Percentiles rank a stretch among this genome's conserved stretches.
phyloP scores from a whole-genome alignment of 2,113 vertebrate genomes.

The Paramormyrops kingsleyae region DNA sequence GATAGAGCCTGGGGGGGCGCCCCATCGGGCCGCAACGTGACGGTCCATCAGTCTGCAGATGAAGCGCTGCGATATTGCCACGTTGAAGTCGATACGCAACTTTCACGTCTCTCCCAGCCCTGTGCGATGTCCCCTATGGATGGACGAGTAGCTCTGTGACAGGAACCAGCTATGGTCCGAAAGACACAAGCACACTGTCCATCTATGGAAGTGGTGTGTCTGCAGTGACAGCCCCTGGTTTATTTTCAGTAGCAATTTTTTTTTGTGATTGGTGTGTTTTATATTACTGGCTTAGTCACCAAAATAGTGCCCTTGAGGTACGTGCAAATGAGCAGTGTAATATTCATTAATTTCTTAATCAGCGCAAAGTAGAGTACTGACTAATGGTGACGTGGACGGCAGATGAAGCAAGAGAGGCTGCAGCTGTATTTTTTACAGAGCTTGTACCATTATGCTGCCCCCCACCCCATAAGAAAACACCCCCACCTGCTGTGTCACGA shows the following conservation, averaged over 20 bases:
- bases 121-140: not conserved
- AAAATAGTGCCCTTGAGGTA: not conserved
- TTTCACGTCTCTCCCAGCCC: not conserved
- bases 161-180: not conserved
- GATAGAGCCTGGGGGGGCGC: not conserved
- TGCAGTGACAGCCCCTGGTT: not conserved
- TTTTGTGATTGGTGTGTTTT: not conserved
- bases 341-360: conserved; percentile 5
- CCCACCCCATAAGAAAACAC: not conserved
- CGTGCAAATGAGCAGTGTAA: not conserved
- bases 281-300: conserved; percentile 1
- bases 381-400: not conserved
- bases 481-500: not conserved
- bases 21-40: too few species aligned
- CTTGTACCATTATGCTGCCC: not conserved
- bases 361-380: not conserved
- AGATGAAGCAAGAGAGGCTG: not conserved
- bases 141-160: not conserved
- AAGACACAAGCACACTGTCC: not conserved
- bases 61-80: not conserved
- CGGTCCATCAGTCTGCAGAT: not conserved
- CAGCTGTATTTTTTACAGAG: not conserved
- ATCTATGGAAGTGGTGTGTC: not conserved
- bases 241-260: not conserved
- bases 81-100: not conserved